Evolutionary conservation across 2,888 invertebrate genomes (phyloP).

Genomic region (Drosophila picticornis): DNA sequence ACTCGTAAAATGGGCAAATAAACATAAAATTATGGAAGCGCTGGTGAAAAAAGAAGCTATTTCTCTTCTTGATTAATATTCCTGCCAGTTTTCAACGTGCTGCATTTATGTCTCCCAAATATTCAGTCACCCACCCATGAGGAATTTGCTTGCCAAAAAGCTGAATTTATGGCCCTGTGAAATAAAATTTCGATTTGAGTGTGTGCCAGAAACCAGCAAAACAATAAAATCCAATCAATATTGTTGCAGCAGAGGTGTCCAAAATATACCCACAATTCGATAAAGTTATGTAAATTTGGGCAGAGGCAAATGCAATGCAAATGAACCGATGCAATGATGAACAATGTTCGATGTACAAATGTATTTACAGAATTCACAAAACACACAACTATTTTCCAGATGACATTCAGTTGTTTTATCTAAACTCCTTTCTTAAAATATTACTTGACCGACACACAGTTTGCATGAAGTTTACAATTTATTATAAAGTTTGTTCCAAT

Average conservation of each 20-base stretch:
- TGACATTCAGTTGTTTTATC: neutral
- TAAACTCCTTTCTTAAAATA: neutral
- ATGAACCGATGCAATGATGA: neutral
- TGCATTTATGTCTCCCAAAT: neutral
- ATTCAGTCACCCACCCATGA: neutral
- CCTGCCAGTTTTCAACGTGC: neutral
- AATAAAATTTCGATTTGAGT: constrained; percentile 23
- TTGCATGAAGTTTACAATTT: neutral
- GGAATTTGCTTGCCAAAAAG: neutral
- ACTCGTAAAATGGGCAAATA: neutral
- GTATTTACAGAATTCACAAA: neutral
- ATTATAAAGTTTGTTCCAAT: neutral
- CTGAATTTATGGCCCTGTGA: constrained; percentile 12
- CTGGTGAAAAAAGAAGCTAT: neutral
- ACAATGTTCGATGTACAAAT: neutral
- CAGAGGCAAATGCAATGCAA: neutral
- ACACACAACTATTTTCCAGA: neutral
- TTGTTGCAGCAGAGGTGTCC: neutral
- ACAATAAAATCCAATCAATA: constrained; percentile 9
- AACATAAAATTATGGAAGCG: neutral
- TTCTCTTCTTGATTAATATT: neutral
- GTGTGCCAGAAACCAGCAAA: constrained; percentile 2
- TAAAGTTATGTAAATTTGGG: constrained; percentile 26
- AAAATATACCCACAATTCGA: constrained; percentile 11
- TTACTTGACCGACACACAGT: neutral